These are phyloP conservation scores for Papilio helenus DNA, from an alignment of 1,140 invertebrate species.

Conservation along the genomic window DNA sequence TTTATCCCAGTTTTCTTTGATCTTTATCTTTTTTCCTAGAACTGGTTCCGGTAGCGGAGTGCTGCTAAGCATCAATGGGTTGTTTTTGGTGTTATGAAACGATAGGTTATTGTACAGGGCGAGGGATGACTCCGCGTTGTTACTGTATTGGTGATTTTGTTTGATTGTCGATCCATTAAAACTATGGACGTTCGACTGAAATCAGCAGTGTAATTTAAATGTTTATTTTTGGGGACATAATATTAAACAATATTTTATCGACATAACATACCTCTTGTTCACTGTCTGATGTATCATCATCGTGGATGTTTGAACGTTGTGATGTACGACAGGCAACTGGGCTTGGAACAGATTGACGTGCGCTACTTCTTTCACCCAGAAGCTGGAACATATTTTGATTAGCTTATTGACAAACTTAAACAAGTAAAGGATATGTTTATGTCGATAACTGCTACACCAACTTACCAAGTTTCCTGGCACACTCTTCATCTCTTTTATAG, in stretches of 20 bases:
- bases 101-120: constrained; percentile 4
- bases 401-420: background rate
- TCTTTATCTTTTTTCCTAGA: constrained; percentile 33
- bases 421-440: constrained; percentile 5
- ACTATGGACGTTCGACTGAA: constrained; percentile 44
- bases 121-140: background rate
- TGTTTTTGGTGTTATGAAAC: constrained; percentile 32
- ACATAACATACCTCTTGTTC: constrained; percentile 49
- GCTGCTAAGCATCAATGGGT: constrained; percentile 49
- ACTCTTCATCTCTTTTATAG: constrained; percentile 61
- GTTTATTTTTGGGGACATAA: background rate
- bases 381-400: constrained; percentile 40
- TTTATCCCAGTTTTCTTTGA: constrained; percentile 50
- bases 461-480: constrained; percentile 51
- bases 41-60: constrained; percentile 49
- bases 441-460: background rate
- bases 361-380: constrained; percentile 38
- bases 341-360: background rate
- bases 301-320: background rate
- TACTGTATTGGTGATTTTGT: constrained; percentile 27
- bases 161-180: constrained; percentile 6
- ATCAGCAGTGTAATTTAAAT: constrained; percentile 28
- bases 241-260: background rate
- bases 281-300: constrained; percentile 35
- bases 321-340: background rate